Evolutionary conservation across 1,140 invertebrate genomes (phyloP), one percentile per base, ranked within the genome.

Genomic region (Temnothorax nylanderi): DNA sequence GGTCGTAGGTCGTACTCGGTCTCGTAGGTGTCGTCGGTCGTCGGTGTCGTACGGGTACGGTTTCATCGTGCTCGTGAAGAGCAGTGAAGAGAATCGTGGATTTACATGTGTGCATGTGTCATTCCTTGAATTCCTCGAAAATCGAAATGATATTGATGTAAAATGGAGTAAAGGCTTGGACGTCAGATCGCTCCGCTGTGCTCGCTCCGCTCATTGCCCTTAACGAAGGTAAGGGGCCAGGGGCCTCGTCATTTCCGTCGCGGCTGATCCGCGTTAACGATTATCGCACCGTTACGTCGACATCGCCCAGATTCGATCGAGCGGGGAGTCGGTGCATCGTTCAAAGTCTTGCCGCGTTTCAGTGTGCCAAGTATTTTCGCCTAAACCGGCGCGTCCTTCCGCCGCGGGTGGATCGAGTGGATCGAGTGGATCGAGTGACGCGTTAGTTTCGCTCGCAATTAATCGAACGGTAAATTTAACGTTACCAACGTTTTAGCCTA

Each of bases 101-200:
- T 7, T 16, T 51, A 37, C n/a, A 18, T 26, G n/a, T n/a, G n/a
- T n/a, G n/a, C 37, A 1, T 37, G 37, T 41, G 13, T 81, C 10
- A 49, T 10, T 72, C 16, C 51, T n/a, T 5, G 18, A 54, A n/a
- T 7, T 18, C 11, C 8, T 26, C 26, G 26, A n/a, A n/a, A 37
- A 37, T 34, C 49, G 13, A 75, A 75, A 75, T 84, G 21, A 84
- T 84, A 11, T 84, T 75, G 21, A 84, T 84, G 18, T 84, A 84
- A 47, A 62, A 11, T 75, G 44, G 2, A 47, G 0, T 51, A 75
- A 10, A 72, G 8, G 10, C 2, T 16, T 1, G 8, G 44, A 32
- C 8, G 44, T 58, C 21, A 32, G 5, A 37, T 84, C 5, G 32
- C n/a, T 37, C 18, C 18, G 7, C 4, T 18, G 32, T 44, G 13